Evolutionary conservation across 1,140 invertebrate genomes (phyloP).

Genomic region (Colletes gigas): DNA sequence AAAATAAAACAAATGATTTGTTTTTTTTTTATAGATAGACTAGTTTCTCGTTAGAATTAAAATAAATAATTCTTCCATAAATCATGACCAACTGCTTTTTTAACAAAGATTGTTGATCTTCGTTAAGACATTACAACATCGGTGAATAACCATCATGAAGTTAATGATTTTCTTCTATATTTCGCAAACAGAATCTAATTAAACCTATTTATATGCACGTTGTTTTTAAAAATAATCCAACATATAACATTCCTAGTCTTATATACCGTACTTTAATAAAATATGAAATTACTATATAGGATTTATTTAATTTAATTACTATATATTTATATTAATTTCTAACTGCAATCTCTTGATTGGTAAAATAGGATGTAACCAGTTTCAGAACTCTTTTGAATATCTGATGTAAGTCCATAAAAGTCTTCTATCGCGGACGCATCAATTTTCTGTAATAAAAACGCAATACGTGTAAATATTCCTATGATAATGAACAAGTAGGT

Average conservation of each 20-base stretch:
- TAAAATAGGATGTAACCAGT: slow-evolving; percentile 99
- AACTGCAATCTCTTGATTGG: slow-evolving; percentile 93
- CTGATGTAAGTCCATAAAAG: slow-evolving; percentile 99
- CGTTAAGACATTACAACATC: neutral
- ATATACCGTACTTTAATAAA: slow-evolving; percentile 48
- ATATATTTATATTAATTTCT: slow-evolving; percentile 65
- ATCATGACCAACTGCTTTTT: slow-evolving; percentile 37
- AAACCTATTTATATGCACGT: slow-evolving; percentile 36
- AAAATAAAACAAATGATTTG: slow-evolving; percentile 62
- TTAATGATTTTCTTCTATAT: slow-evolving; percentile 32
- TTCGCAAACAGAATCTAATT: slow-evolving; percentile 39
- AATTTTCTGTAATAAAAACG: slow-evolving; percentile 92
- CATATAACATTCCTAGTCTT: slow-evolving; percentile 56
- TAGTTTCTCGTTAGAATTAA: slow-evolving; percentile 73
- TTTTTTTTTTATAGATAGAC: slow-evolving; percentile 72
- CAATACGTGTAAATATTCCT: neutral
- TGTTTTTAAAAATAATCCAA: slow-evolving; percentile 59
- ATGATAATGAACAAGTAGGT: neutral
- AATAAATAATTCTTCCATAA: slow-evolving; percentile 68
- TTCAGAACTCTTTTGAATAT: slow-evolving; percentile 99
- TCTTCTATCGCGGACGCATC: slow-evolving; percentile 99
- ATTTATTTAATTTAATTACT: slow-evolving; percentile 55
- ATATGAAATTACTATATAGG: slow-evolving; percentile 59
- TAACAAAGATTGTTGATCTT: slow-evolving; percentile 27
- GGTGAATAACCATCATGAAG: slow-evolving; percentile 6